These are phyloP conservation scores for Psittacula echo DNA, from an alignment of 2,797 vertebrate genomes.

Conservation along the genomic window DNA sequence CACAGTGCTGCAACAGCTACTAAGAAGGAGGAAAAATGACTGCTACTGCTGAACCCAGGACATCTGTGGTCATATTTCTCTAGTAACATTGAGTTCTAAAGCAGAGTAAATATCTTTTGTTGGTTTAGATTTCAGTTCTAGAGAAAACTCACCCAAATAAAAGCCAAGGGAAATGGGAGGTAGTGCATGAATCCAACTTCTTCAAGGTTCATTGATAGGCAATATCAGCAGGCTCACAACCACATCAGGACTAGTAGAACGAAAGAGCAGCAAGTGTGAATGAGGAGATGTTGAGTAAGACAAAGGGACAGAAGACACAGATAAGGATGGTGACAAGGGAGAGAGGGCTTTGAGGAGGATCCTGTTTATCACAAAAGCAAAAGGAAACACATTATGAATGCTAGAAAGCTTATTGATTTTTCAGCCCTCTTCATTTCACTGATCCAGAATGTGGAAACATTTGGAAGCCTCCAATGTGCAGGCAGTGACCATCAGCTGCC, in stretches of 20 bases:
- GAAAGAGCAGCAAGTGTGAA: background rate
- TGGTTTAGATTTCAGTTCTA: slow-evolving; percentile 48
- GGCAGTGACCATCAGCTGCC: background rate
- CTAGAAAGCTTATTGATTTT: background rate
- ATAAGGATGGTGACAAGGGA: background rate
- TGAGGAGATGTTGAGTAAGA: background rate
- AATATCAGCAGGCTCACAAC: slow-evolving; percentile 16
- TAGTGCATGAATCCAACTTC: background rate
- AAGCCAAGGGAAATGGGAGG: slow-evolving; percentile 10
- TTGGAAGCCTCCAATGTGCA: background rate
- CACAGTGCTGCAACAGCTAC: too few species aligned
- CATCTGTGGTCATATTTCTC: slow-evolving; percentile 24
- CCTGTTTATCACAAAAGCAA: background rate
- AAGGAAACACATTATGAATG: background rate
- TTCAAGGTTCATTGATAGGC: background rate
- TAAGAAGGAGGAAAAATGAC: too few species aligned
- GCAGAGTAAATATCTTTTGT: slow-evolving; percentile 52
- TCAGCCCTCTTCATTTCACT: background rate
- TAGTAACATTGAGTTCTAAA: slow-evolving; percentile 23
- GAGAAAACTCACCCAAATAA: slow-evolving; percentile 37
- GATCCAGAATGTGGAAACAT: background rate
- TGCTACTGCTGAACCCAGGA: too few species aligned
- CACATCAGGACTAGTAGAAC: background rate
- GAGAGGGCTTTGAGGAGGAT: background rate
- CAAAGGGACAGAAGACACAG: background rate